phyloP scores from a whole-genome alignment of 2,888 invertebrate species.

The Lasioglossum figueresi region DNA sequence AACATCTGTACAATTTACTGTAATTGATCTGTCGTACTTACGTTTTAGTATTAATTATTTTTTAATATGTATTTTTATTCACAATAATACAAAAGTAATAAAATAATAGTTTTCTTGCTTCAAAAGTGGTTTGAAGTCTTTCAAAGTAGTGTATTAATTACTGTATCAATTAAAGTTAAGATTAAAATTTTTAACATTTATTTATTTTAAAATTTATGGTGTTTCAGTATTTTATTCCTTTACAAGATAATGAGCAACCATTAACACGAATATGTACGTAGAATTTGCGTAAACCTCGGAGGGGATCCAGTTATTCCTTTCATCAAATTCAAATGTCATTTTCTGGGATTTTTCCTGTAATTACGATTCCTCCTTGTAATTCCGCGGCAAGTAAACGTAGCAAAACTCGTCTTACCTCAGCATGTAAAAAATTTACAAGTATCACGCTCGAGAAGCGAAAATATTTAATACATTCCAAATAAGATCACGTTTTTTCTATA shows the following conservation, averaged over 20 bases:
- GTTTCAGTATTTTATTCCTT: neutral
- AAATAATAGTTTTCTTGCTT: no score
- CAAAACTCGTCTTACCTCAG: neutral
- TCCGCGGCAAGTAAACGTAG: neutral
- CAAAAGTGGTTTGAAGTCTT: neutral
- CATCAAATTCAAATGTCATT: neutral
- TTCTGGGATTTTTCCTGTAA: neutral
- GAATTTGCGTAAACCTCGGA: neutral
- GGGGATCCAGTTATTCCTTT: neutral
- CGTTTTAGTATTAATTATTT: neutral
- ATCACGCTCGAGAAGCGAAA: neutral
- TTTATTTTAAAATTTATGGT: neutral
- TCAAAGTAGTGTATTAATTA: no score
- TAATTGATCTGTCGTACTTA: neutral
- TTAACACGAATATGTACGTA: neutral
- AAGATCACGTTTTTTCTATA: slow-evolving; percentile 15
- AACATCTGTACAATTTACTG: neutral
- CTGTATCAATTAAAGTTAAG: neutral
- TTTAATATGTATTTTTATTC: neutral
- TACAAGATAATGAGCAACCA: neutral
- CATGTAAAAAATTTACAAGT: neutral
- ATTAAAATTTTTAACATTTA: neutral
- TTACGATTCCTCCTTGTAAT: neutral
- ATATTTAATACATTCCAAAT: slow-evolving; percentile 11
- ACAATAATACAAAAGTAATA: neutral